These are phyloP conservation scores for Gallinago nigripennis DNA, from an alignment of 2,797 vertebrate species.

Conservation along the genomic window DNA sequence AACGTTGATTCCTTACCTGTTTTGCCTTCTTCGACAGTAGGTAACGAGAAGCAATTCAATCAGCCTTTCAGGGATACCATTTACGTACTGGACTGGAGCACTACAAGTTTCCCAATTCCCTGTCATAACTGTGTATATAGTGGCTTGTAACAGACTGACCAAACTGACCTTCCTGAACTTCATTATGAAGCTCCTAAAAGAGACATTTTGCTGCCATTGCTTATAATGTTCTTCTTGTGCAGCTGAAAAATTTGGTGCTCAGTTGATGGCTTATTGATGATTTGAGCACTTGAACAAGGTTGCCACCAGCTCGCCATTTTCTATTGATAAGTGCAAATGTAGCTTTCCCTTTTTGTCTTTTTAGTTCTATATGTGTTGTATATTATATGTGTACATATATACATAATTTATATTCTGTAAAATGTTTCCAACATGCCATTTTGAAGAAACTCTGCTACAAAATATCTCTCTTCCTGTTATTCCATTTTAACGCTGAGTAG, in stretches of 20 bases:
- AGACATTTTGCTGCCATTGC: not conserved
- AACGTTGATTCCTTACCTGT: not conserved
- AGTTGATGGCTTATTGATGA: not conserved
- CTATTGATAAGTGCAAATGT: not conserved
- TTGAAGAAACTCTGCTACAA: not conserved
- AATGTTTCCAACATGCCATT: not conserved
- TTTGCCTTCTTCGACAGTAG: not conserved
- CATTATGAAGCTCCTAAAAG: not conserved
- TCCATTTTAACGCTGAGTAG: not conserved
- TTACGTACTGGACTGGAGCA: not conserved
- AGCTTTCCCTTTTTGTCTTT: not conserved
- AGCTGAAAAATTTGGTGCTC: not conserved
- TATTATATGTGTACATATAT: not conserved
- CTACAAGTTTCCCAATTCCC: not conserved
- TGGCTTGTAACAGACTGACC: not conserved
- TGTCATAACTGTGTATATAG: not conserved
- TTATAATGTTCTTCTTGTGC: not conserved
- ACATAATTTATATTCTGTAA: conserved; percentile 25
- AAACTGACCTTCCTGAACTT: not conserved
- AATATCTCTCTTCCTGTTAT: not conserved
- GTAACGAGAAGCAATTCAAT: not conserved
- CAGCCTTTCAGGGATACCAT: not conserved
- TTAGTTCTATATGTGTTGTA: not conserved
- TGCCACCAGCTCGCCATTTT: not conserved
- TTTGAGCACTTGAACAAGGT: not conserved